Evolutionary conservation across 2,888 invertebrate species (phyloP), one percentile per base, ranked within the genome.

Genomic region (Augochlorella aurata): DNA sequence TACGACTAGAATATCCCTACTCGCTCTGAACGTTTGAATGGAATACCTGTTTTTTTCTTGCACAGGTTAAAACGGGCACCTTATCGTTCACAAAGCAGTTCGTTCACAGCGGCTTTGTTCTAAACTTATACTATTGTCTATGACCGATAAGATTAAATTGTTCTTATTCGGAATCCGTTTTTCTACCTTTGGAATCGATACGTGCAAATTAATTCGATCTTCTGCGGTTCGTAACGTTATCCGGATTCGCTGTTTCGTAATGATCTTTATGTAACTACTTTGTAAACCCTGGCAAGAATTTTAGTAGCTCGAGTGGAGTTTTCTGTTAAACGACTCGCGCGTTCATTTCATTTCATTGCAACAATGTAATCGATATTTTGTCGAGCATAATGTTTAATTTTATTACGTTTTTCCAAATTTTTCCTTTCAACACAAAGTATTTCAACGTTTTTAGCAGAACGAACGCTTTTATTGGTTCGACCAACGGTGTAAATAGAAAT

Each of bases 221-320:
- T 66, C 82, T 76, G 81, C 49, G 73, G 82, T 82, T 82, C 82
- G 81, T 74, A 85, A 85, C 76, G 77, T 85, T 87, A 84, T 84
- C 78, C 80, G 85, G 86, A 88, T 88, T 86, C 83, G 82, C 29
- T 77, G 86, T 88, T 87, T 87, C 87, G 84, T 86, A 87, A 87
- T 78, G 80, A 84, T 82, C 84, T 86, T 87, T 87, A 87, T 85
- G 81, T 86, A 87, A 87, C 82, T 77, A 78, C 79, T 77, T 81
- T 79, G 68, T 87, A 80, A 76, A 73, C 74, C 72, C 58, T 66
- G 52, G 68, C 50, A 72, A 77, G 38, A 82, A 74, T 47, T 80
- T 54, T 67, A 81, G 52, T 50, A 29, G 66, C 73, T 63, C 38
- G 45, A 54, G n/a, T 24, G 38, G 49, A 63, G 29, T 67, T 58